A percentile compares a stretch with the other conserved stretches of the same genome.
These are phyloP conservation scores for Salpingus planirostris DNA, from an alignment of 2,888 invertebrate species.

Conservation along the genomic window DNA sequence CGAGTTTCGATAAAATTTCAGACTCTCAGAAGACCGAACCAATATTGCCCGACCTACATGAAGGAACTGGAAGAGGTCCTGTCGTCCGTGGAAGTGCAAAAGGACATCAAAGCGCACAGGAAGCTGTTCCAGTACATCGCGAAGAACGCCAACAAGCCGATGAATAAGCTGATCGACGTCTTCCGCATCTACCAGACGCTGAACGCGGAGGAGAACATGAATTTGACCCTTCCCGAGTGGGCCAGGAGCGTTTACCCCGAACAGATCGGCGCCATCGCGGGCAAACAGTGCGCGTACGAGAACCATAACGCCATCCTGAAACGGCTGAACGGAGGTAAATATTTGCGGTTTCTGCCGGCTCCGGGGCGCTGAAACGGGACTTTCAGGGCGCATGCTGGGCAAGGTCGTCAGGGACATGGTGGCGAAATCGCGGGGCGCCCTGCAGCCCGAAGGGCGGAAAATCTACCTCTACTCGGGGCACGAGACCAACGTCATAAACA, in stretches of 20 bases:
- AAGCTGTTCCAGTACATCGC: constrained; percentile 26
- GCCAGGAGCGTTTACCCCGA: constrained; percentile 33
- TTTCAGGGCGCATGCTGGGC: constrained; percentile 30
- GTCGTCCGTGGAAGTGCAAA: constrained; percentile 22
- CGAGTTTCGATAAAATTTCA: constrained; percentile 16
- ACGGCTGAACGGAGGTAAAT: constrained; percentile 43
- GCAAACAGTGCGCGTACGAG: constrained; percentile 39
- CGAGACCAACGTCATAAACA: constrained; percentile 48
- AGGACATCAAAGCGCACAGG: constrained; percentile 22
- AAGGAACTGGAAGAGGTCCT: constrained; percentile 28
- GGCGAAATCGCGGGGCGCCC: constrained; percentile 19
- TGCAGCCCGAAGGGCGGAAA: constrained; percentile 28
- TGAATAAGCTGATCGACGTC: constrained; percentile 24
- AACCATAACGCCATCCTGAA: constrained; percentile 35
- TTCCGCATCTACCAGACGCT: constrained; percentile 35
- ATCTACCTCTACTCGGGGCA: constrained; percentile 47
- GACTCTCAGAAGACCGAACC: constrained; percentile 31
- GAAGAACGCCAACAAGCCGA: constrained; percentile 25
- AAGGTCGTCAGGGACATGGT: constrained; percentile 30
- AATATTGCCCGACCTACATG: constrained; percentile 33
- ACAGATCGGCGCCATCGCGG: constrained; percentile 32
- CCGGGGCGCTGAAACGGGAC: constrained; percentile 3
- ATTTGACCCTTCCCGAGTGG: constrained; percentile 42
- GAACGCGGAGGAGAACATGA: constrained; percentile 32
- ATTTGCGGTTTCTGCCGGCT: too few relatives aligned